Percentiles rank a stretch among this genome's conserved stretches.
Evolutionary conservation across 1,140 invertebrate genomes (phyloP).

Genomic region (Zaprionus lachaisei): DNA sequence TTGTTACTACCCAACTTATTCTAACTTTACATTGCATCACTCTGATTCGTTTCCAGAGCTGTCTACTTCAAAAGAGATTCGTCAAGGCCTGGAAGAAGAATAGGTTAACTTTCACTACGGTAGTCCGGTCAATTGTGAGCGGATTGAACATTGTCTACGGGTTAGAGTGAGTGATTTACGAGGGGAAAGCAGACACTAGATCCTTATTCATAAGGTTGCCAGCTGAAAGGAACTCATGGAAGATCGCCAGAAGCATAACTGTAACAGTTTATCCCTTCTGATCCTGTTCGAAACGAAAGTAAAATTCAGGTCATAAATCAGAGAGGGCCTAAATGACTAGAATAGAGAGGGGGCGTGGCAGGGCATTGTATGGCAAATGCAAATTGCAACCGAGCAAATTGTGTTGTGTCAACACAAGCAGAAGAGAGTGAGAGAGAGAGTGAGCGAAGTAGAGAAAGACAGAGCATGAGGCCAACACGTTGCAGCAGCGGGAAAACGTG

Average conservation of each 20-base stretch:
- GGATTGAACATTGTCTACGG: constrained; percentile 38
- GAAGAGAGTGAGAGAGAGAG: neutral
- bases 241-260: constrained; percentile 23
- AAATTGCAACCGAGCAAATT: constrained; percentile 63
- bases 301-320: constrained; percentile 63
- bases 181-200: constrained; percentile 54
- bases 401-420: constrained; percentile 62
- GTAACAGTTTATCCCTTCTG: constrained; percentile 36
- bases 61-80: neutral
- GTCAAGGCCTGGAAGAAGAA: constrained; percentile 6
- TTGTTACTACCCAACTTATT: neutral
- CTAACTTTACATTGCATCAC: neutral
- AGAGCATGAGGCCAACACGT: neutral
- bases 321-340: neutral
- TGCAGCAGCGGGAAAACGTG: constrained; percentile 16
- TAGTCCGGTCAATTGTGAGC: constrained; percentile 26
- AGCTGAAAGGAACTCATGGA: constrained; percentile 8
- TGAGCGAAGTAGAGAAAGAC: too few species aligned
- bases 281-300: constrained; percentile 55
- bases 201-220: constrained; percentile 24
- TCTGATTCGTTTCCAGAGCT: neutral
- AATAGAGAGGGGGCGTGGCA: constrained; percentile 17
- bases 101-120: constrained; percentile 23
- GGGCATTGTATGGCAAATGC: constrained; percentile 39
- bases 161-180: constrained; percentile 65